phyloP scores from a whole-genome alignment of 2,113 vertebrate species.

The Cettia cetti region DNA sequence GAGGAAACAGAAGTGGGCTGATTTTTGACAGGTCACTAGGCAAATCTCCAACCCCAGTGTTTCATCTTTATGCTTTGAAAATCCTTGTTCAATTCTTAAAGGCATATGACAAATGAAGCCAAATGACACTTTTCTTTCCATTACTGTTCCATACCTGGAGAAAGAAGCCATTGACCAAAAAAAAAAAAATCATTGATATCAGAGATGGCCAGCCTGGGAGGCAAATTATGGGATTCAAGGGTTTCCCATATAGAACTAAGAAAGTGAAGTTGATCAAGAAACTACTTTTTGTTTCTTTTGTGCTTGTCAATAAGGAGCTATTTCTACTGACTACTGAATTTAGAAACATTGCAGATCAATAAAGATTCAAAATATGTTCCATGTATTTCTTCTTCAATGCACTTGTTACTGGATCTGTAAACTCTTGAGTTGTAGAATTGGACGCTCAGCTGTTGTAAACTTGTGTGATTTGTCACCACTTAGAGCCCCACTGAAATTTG shows the following conservation, averaged over 20 bases:
- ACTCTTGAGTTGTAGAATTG: background rate
- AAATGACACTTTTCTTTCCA: background rate
- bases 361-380: background rate
- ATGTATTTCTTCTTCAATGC: background rate
- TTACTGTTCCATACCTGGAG: background rate
- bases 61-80: background rate
- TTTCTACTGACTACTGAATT: background rate
- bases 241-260: background rate
- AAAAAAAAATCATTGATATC: background rate
- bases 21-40: background rate
- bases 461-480: background rate
- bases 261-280: background rate
- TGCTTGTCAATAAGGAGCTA: background rate
- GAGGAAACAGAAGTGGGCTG: background rate
- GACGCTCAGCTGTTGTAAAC: background rate
- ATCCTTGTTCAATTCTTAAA: background rate
- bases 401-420: background rate
- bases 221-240: background rate
- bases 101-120: background rate
- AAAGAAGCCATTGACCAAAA: background rate
- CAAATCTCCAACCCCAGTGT: background rate
- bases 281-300: accelerated
- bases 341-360: background rate
- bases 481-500: background rate
- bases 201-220: background rate